These are phyloP conservation scores for Blastobasis adustella DNA, from an alignment of 2,888 invertebrate species.

Conservation along the genomic window DNA sequence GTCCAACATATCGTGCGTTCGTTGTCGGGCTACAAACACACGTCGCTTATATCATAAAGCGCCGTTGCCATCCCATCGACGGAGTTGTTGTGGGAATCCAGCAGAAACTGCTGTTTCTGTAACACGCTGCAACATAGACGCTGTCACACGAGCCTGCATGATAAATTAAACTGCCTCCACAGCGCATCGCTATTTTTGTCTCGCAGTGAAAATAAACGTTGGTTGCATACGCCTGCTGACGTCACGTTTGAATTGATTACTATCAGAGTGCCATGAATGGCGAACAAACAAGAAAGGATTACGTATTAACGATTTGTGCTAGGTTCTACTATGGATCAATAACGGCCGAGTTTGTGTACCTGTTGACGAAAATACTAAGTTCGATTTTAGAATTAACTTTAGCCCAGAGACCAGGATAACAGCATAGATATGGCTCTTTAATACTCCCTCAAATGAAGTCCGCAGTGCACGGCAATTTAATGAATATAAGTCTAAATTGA, in stretches of 20 bases:
- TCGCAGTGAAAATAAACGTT: too few species aligned
- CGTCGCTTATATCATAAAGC: too few species aligned
- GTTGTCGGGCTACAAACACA: too few species aligned
- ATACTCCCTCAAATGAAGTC: neutral
- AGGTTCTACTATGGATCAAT: neutral
- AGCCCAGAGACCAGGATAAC: neutral
- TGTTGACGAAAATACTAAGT: neutral
- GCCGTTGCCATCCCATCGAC: too few species aligned
- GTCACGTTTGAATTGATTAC: too few species aligned
- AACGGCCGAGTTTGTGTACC: neutral
- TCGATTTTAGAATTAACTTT: neutral
- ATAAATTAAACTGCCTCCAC: constrained; percentile 8
- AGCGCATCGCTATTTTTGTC: neutral
- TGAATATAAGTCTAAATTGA: constrained; percentile 33
- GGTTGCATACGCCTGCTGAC: too few species aligned
- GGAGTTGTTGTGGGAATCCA: too few species aligned
- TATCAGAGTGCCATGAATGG: too few species aligned
- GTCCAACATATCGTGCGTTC: too few species aligned
- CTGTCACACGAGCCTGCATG: constrained; percentile 11
- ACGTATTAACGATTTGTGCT: neutral
- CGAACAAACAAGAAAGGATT: too few species aligned
- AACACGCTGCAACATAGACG: neutral
- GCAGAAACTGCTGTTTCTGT: neutral
- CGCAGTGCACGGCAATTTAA: constrained; percentile 16
- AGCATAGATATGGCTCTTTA: neutral